phyloP scores from a whole-genome alignment of 1,140 invertebrate genomes.

The Portunus trituberculatus region DNA sequence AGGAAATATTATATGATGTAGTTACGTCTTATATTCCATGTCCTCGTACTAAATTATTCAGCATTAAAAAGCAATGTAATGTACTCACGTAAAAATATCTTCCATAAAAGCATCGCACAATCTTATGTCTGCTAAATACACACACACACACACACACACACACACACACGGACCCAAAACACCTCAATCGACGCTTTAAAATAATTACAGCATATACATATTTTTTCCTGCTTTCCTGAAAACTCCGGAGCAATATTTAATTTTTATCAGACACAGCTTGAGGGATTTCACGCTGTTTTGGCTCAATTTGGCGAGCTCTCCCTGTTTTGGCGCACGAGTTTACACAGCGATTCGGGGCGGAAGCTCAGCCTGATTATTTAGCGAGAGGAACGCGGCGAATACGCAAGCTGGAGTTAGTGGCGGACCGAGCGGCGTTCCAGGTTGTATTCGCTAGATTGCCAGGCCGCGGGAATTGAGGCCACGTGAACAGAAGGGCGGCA shows the following conservation, averaged over 20 bases:
- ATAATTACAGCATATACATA: background rate
- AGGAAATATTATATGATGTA: too few relatives aligned
- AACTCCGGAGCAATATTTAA: background rate
- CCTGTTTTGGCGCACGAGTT: background rate
- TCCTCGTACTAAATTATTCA: too few relatives aligned
- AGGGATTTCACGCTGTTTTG: background rate
- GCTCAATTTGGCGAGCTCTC: background rate
- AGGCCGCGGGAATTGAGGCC: too few relatives aligned
- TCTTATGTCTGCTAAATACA: background rate
- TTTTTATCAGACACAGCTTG: background rate
- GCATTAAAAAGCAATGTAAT: too few relatives aligned
- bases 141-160: constrained; percentile 30
- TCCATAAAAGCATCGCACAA: background rate
- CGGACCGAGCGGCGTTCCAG: background rate
- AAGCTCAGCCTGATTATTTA: background rate
- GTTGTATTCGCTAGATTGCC: background rate
- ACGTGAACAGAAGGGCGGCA: too few relatives aligned
- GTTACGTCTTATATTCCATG: too few relatives aligned
- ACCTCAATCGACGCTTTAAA: background rate
- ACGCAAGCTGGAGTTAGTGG: background rate
- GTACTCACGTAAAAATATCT: too few relatives aligned
- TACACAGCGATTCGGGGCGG: background rate
- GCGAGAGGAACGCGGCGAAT: background rate
- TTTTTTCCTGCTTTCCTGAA: background rate
- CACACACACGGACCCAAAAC: background rate